Evolutionary conservation across 2,888 invertebrate genomes (phyloP).

Genomic region (Onchidella celtica): DNA sequence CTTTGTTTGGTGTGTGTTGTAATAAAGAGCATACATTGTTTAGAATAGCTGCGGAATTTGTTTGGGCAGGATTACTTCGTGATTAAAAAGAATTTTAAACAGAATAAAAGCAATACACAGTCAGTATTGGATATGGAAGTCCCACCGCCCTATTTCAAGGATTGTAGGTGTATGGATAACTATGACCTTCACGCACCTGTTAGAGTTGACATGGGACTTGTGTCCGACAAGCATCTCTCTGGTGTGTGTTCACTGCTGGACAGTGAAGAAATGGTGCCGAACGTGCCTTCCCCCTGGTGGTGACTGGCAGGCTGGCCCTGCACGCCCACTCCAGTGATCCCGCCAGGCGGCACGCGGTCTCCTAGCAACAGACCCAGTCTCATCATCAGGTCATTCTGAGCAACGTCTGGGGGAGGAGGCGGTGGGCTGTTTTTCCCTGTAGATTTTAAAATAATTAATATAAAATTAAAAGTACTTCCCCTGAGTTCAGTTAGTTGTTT

Average conservation of each 20-base stretch:
- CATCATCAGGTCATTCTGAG: conserved; percentile 91
- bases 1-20: too few relatives aligned
- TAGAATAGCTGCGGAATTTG: too few relatives aligned
- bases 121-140: too few relatives aligned
- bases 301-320: conserved; percentile 23
- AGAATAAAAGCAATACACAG: too few relatives aligned
- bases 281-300: conserved; percentile 50
- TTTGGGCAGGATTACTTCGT: too few relatives aligned
- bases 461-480: neutral
- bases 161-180: too few relatives aligned
- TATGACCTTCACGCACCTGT: too few relatives aligned
- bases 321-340: conserved; percentile 41
- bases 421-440: conserved; percentile 64
- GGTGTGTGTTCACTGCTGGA: conserved; percentile 84
- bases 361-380: conserved; percentile 90
- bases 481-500: too few relatives aligned
- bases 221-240: conserved; percentile 87
- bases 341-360: conserved; percentile 82
- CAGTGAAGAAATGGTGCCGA: conserved; percentile 83
- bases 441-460: neutral
- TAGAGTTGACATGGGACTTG: conserved; percentile 93
- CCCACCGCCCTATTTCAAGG: too few relatives aligned
- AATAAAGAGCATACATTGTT: too few relatives aligned
- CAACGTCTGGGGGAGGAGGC: conserved; percentile 80
- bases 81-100: too few relatives aligned